phyloP scores from a whole-genome alignment of 2,113 vertebrate species.

The Gallinago paraguaiae region DNA sequence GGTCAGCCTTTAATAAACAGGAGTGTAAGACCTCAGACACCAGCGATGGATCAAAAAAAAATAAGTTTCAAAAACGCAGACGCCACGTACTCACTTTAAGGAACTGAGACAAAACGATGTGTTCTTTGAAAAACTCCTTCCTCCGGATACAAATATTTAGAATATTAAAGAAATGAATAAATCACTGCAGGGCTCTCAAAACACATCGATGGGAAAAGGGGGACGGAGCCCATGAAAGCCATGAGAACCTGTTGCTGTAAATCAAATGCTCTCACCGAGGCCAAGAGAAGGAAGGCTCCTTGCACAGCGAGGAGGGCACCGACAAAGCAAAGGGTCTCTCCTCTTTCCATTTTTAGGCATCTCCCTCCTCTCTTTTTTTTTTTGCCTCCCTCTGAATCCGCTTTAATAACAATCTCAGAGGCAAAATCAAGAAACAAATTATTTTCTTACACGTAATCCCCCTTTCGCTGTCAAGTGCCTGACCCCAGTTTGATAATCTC shows the following conservation, averaged over 20 bases:
- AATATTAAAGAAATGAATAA: not conserved
- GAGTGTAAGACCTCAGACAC: not conserved
- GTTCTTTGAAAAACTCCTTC: not conserved
- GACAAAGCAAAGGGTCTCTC: not conserved
- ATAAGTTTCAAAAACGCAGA: not conserved
- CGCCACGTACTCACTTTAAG: not conserved
- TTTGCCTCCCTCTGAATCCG: not conserved
- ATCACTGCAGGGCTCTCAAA: not conserved
- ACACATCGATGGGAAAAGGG: not conserved
- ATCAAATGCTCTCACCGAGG: not conserved
- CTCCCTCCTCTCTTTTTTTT: not conserved
- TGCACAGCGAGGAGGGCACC: not conserved
- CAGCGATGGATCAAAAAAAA: not conserved
- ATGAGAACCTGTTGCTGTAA: not conserved
- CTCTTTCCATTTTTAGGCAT: not conserved
- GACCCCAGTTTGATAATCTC: slow-evolving; percentile 85
- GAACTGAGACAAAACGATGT: not conserved
- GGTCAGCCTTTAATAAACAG: not conserved
- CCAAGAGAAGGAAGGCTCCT: not conserved
- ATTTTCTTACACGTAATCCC: slow-evolving; percentile 68
- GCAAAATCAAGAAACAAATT: slow-evolving; percentile 73
- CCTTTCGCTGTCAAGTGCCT: slow-evolving; percentile 76
- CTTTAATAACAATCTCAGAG: slow-evolving; percentile 61
- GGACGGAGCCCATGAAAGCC: not conserved
- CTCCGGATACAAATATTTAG: not conserved